Conservation (phyloP, 2,888 invertebrate species). For the Drosophila rellima region DNA sequence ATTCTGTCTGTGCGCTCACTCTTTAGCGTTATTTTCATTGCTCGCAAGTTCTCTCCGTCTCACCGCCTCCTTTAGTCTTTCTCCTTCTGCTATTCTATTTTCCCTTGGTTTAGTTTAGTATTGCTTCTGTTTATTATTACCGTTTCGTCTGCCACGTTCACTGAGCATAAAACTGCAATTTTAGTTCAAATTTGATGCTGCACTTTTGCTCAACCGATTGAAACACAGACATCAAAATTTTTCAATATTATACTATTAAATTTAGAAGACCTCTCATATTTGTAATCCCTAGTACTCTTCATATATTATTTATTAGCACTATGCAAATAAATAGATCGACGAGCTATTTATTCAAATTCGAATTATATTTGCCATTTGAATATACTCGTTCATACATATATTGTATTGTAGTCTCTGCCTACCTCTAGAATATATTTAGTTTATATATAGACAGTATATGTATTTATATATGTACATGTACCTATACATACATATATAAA, state of each 20-base stretch:
- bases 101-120: slow-evolving; percentile 37
- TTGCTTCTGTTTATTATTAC: slow-evolving; percentile 50
- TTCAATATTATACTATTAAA: slow-evolving; percentile 23
- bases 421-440: slow-evolving; percentile 48
- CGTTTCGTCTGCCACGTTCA: slow-evolving; percentile 6
- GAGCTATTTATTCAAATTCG: slow-evolving; percentile 19
- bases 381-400: background rate
- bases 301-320: slow-evolving; percentile 5
- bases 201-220: slow-evolving; percentile 37
- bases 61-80: slow-evolving; percentile 3
- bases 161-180: slow-evolving; percentile 25
- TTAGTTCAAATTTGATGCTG: slow-evolving; percentile 25
- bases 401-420: slow-evolving; percentile 19
- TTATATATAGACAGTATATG: slow-evolving; percentile 9
- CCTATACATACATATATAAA: background rate
- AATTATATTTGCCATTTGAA: slow-evolving; percentile 30
- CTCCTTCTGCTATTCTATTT: slow-evolving; percentile 15
- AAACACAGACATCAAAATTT: slow-evolving; percentile 28
- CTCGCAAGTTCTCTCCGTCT: slow-evolving; percentile 4
- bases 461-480: background rate
- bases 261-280: slow-evolving; percentile 18
- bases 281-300: slow-evolving; percentile 11
- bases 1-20: slow-evolving; percentile 39
- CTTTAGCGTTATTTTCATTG: slow-evolving; percentile 27
- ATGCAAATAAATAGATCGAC: slow-evolving; percentile 9